Evolutionary conservation across 2,888 invertebrate genomes (phyloP).

Genomic region (Merodon equestris): DNA sequence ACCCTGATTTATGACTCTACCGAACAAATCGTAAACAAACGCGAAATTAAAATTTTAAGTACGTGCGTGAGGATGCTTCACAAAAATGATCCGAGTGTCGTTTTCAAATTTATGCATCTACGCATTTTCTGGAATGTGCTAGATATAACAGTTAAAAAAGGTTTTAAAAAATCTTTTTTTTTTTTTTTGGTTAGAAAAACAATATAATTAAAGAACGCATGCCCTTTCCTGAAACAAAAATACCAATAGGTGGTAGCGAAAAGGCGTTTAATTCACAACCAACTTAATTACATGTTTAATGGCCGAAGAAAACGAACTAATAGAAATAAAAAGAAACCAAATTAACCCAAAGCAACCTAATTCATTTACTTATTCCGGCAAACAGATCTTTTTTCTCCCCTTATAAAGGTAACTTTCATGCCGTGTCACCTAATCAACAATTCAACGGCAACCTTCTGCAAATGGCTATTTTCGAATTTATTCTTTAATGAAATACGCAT

Average conservation of each 20-base stretch:
- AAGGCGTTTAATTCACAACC: conserved; percentile 46
- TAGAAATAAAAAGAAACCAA: neutral
- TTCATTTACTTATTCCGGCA: conserved; percentile 57
- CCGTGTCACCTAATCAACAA: conserved; percentile 62
- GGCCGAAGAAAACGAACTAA: neutral
- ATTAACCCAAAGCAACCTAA: conserved; percentile 42
- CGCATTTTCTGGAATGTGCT: too few relatives aligned
- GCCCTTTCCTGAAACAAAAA: neutral
- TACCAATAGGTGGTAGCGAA: neutral
- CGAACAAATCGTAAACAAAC: too few relatives aligned
- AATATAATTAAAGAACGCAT: too few relatives aligned
- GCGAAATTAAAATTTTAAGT: too few relatives aligned
- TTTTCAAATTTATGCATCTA: too few relatives aligned
- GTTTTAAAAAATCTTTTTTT: too few relatives aligned
- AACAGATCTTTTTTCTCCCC: conserved; percentile 21
- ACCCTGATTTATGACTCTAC: too few relatives aligned
- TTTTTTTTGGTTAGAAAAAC: too few relatives aligned
- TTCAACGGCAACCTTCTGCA: conserved; percentile 41
- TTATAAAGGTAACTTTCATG: conserved; percentile 7
- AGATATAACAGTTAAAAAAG: too few relatives aligned
- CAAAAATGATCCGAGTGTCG: too few relatives aligned
- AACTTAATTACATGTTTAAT: conserved; percentile 41
- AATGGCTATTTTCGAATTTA: conserved; percentile 36
- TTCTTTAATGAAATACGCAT: conserved; percentile 49
- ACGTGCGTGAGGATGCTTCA: too few relatives aligned